Conservation (phyloP, 23 tunicate species). For the Diplosoma virens region DNA sequence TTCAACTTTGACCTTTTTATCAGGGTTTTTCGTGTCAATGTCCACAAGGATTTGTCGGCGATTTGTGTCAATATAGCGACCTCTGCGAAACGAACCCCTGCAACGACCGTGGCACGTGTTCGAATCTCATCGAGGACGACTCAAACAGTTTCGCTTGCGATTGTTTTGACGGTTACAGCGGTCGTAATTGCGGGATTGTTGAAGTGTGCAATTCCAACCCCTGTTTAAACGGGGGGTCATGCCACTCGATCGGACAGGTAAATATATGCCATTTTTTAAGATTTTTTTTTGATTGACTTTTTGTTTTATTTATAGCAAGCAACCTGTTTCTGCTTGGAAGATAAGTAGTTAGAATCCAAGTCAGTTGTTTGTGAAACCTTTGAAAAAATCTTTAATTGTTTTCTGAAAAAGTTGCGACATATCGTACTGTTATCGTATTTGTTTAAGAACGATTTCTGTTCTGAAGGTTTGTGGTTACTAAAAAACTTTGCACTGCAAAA, state of each 20-base stretch:
- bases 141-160: slow-evolving; percentile 7
- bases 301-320: too few species aligned
- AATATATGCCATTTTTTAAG: neutral
- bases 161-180: slow-evolving; percentile 47
- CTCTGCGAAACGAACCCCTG: slow-evolving; percentile 64
- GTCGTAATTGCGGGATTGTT: slow-evolving; percentile 33
- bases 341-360: too few species aligned
- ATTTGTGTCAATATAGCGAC: slow-evolving; percentile 45
- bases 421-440: too few species aligned
- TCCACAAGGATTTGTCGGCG: slow-evolving; percentile 38
- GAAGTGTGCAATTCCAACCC: slow-evolving; percentile 55
- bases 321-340: too few species aligned
- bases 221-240: slow-evolving; percentile 35
- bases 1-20: too few species aligned
- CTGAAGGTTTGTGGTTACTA: too few species aligned
- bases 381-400: too few species aligned
- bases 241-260: neutral
- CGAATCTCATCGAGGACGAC: neutral
- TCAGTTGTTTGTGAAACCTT: too few species aligned
- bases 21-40: slow-evolving; percentile 44
- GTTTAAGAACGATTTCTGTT: too few species aligned
- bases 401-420: too few species aligned
- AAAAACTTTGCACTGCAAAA: too few species aligned
- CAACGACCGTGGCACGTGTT: slow-evolving; percentile 42
- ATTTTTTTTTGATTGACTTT: neutral